Base-by-base conservation (phyloP, 2,113 vertebrate species). In the Probosciger aterrimus region DNA sequence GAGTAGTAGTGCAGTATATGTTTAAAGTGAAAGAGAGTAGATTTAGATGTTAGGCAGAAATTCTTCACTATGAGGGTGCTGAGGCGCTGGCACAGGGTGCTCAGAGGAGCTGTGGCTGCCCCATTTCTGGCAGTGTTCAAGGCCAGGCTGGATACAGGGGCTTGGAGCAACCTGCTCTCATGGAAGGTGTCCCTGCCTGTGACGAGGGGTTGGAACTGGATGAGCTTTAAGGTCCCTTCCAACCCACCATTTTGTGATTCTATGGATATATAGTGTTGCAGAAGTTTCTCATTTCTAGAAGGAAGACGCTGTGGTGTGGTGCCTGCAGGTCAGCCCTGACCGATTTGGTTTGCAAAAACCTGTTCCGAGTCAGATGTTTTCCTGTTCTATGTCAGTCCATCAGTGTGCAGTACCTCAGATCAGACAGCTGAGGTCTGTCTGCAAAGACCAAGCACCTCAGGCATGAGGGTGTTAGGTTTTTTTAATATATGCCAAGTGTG, bases 301-400 rank as follows among this genome's bases (percentile, higher is more conserved):
- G 60, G 50, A 30, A n/a, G 33, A 6, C 4, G 1, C n/a, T 37
- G n/a, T 1, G 1, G 2, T 39, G 17, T 44, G 35, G 25, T 60
- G 41, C 53, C 76, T 52, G 35, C 47, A 23, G 7, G 52, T 35
- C 33, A 90, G 53, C 59, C 65, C 18, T 23, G 19, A 9, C 4
- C 25, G 60, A 23, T 20, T 27, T 22, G 64, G 11, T 49, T 50
- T 59, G 64, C n/a, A 50, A 18, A 76, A 71, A 24, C n/a, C n/a
- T 47, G 11, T 15, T 44, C 12, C 60, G 39, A 30, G 3, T 33
- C 39, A 30, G 0, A 10, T 8, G 13, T 47, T 14, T 71, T 16
- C 23, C 11, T 4, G 41, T 68, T 46, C 20, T 19, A 2, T 7
- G 2, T 9, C 49, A 57, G 43, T 23, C 70, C 59, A 1, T 35